Evolutionary conservation across 2,888 invertebrate species (phyloP), one percentile per base, ranked within the genome.

Genomic region (Pycnomerus fuliginosus): DNA sequence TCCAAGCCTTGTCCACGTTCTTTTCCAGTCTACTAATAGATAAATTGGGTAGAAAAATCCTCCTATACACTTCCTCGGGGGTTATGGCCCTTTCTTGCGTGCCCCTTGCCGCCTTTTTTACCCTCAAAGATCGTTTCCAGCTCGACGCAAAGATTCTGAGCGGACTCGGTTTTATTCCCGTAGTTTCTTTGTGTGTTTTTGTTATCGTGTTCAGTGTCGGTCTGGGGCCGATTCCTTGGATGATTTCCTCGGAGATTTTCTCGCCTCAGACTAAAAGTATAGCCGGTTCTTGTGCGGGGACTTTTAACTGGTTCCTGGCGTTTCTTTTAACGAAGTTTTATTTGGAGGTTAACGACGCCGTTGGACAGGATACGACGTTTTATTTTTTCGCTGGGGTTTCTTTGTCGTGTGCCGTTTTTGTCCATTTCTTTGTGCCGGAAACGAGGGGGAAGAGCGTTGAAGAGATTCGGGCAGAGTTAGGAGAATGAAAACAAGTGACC

Each of bases 201-300:
- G 84, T 91, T 12, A 70, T 88, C 12, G 80, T 87, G 27, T 93
- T 91, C 73, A 88, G 90, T 0, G 63, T 90, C 31, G 92, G 92
- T 31, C 86, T 84, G 59, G 93, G 93, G 0, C 91, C 91, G 0
- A 87, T 92, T 29, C 91, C 91, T 0, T 89, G 88, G 88, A 79
- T 90, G 77, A 86, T 88, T 77, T 76, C 85, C 69, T 81, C 90
- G 2, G 92, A 92, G 67, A 74, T 92, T 7, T 87, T 92, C 67
- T 78, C 87, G 32, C 76, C 85, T 1, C 83, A 87, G 55, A 85
- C 89, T 43, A 89, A 88, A 64, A 84, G 82, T 1, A 76, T 85
- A 30, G 86, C 86, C 15, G 80, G 83, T 5, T 86, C 89, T 1
- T 80, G 87, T 13, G 87, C 87, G 1, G 86, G 89, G 15, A 80